A percentile compares a stretch with the other conserved stretches of the same genome.
phyloP scores from a whole-genome alignment of 1,140 invertebrate species.

The Vanessa atalanta region DNA sequence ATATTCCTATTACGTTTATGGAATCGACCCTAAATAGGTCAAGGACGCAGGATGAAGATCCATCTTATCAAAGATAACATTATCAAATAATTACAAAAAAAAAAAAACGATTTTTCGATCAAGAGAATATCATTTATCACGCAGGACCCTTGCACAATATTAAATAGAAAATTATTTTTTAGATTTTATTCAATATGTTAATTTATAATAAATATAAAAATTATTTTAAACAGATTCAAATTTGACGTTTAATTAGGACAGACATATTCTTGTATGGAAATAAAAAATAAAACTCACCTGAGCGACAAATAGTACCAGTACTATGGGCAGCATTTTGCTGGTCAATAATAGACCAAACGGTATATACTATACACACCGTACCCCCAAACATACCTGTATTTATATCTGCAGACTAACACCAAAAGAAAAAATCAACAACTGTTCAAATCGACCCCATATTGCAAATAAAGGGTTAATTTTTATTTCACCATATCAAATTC shows the following conservation, averaged over 20 bases:
- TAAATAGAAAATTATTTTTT: too few species aligned
- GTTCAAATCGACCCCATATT: slow-evolving; percentile 38
- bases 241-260: neutral
- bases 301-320: slow-evolving; percentile 46
- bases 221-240: too few species aligned
- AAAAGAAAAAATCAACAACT: slow-evolving; percentile 41
- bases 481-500: slow-evolving; percentile 3
- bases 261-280: slow-evolving; percentile 8
- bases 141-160: too few species aligned
- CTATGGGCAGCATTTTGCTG: slow-evolving; percentile 49
- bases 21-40: too few species aligned
- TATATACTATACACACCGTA: slow-evolving; percentile 52
- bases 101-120: too few species aligned
- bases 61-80: too few species aligned
- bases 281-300: slow-evolving; percentile 41
- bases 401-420: slow-evolving; percentile 43
- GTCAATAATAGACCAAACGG: slow-evolving; percentile 44
- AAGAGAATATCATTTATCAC: too few species aligned
- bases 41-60: too few species aligned
- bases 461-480: slow-evolving; percentile 26
- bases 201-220: too few species aligned
- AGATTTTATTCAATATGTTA: too few species aligned
- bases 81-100: too few species aligned
- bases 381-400: slow-evolving; percentile 32
- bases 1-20: too few species aligned